These are phyloP conservation scores for Hippocampus comes DNA, from an alignment of 2,113 vertebrate genomes.

Conservation along the genomic window DNA sequence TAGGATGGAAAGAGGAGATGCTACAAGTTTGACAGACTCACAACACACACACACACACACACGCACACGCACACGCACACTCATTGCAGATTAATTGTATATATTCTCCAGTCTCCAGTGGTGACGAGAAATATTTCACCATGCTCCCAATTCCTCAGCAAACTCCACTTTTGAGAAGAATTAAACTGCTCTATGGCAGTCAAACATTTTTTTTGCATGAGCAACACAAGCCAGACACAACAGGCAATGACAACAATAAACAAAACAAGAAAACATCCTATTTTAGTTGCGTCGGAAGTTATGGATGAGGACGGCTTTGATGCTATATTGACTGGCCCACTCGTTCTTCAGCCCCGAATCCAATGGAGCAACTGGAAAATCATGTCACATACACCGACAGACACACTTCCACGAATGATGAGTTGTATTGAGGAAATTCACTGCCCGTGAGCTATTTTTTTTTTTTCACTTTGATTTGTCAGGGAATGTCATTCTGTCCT, in stretches of 20 bases:
- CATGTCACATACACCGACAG: background rate
- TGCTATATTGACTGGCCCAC: background rate
- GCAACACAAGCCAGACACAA: conserved; percentile 22
- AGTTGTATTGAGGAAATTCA: background rate
- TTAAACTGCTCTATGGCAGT: conserved; percentile 30
- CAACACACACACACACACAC: conserved; percentile 1
- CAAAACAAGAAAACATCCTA: background rate
- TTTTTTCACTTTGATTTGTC: background rate
- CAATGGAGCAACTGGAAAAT: background rate
- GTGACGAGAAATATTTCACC: conserved; percentile 38
- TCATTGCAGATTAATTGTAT: conserved; percentile 30
- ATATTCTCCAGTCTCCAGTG: conserved; percentile 52
- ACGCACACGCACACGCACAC: background rate
- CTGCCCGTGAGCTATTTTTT: background rate
- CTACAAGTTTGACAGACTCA: conserved; percentile 26
- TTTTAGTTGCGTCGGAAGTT: background rate
- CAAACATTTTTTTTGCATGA: conserved; percentile 22
- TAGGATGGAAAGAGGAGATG: conserved; percentile 50
- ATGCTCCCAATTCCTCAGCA: conserved; percentile 33
- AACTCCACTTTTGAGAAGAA: conserved; percentile 42
- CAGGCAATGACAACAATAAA: conserved; percentile 8
- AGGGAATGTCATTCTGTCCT: background rate
- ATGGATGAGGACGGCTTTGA: background rate
- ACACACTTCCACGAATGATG: background rate
- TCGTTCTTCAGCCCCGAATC: background rate